A percentile compares a stretch with the other conserved stretches of the same genome.
Evolutionary conservation across 2,797 vertebrate genomes (phyloP).

Genomic region (Pelochelys cantorii): DNA sequence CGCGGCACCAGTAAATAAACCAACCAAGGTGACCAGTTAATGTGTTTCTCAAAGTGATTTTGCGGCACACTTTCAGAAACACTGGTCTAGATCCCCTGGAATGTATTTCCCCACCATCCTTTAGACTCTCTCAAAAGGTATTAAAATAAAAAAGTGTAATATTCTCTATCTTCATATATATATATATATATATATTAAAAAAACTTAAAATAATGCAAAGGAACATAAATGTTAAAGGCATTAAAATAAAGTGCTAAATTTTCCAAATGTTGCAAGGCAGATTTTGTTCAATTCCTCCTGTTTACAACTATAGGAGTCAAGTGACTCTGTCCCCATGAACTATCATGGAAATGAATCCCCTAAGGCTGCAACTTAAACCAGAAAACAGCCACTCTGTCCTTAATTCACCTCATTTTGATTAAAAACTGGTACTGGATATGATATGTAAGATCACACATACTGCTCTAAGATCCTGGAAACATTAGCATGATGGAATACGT

Average conservation of each 20-base stretch:
- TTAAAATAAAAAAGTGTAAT: neutral
- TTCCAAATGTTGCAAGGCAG: neutral
- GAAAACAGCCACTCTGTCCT: slow-evolving; percentile 49
- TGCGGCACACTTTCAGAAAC: too few species aligned
- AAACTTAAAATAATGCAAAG: neutral
- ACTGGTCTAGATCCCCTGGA: neutral
- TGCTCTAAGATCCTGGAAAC: slow-evolving; percentile 43
- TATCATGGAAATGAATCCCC: slow-evolving; percentile 31
- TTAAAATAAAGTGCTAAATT: neutral
- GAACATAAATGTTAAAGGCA: neutral
- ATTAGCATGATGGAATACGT: slow-evolving; percentile 31
- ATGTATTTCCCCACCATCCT: neutral
- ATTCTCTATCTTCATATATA: neutral
- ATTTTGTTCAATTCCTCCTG: neutral
- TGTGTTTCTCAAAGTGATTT: too few species aligned
- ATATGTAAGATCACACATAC: slow-evolving; percentile 45
- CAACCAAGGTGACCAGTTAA: too few species aligned
- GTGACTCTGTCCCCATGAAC: slow-evolving; percentile 49
- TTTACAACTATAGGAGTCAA: slow-evolving; percentile 21
- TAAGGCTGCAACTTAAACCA: slow-evolving; percentile 52
- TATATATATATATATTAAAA: neutral
- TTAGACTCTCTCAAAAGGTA: neutral
- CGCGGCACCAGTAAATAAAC: too few species aligned
- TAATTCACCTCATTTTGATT: slow-evolving; percentile 33
- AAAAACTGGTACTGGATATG: slow-evolving; percentile 20